Base-by-base conservation (phyloP, 2,888 invertebrate genomes). In the Heliconius ismenius region DNA sequence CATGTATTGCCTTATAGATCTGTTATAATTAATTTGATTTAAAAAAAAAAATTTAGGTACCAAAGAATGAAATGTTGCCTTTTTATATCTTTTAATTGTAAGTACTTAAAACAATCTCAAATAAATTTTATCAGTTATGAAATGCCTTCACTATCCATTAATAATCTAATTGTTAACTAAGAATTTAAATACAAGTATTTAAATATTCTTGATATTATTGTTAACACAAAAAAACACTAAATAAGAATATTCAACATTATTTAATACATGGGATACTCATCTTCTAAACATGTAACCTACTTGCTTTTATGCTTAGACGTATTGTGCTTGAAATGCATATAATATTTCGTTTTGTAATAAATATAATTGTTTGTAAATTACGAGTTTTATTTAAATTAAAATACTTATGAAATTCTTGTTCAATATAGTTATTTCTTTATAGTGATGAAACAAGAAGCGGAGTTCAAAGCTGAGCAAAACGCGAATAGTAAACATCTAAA, bases 31-130 rank as follows among this genome's bases (percentile, higher is more conserved):
- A 78, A 73, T 81, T 77, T 79, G 39, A 80, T 79, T 75, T 62
- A 15, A 26, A 60, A 60, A 70, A 69, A 73, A 75, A 65, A 65
- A 73, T 58, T 58, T 81, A 79, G 43, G 74, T 81, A 82, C 82
- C 82, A 82, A 82, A 82, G 82, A 82, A 79, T 69, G 21, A 70
- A 36, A 79, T 63, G 36, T 76, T 75, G 76, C 78, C 73, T 75
- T 76, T 65, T 76, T 67, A 75, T 58, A 72, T 60, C 26, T 15
- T 73, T 63, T 67, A 39, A 24, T 79, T 70, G 28, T 62, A 73
- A 43, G 63, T 24, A 36, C 36, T 67, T 58, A 69, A 49, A 18
- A 18, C 26, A 26, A 68, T 49, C 43, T 68, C 10, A 24, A 68
- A 49, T 9, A 18, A 68, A 26, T 63, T 63, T 26, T 3, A 18